These are phyloP conservation scores for Oryzaephilus surinamensis DNA, from an alignment of 1,140 invertebrate species.

Conservation along the genomic window DNA sequence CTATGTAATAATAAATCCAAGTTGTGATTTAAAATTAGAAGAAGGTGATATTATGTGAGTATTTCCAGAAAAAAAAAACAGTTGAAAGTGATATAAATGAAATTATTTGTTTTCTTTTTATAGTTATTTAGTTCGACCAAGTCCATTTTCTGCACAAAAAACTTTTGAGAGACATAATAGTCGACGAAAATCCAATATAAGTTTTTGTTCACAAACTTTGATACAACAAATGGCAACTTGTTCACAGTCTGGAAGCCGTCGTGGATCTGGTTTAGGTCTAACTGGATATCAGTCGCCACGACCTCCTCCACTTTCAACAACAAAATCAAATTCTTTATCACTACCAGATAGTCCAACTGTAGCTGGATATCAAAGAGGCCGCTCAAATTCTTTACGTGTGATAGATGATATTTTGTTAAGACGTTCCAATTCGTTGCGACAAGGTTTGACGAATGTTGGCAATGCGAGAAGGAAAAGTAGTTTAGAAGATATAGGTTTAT, in stretches of 20 bases:
- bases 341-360: constrained; percentile 78
- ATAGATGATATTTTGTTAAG: constrained; percentile 73
- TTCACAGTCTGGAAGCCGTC: constrained; percentile 38
- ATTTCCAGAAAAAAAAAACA: background rate
- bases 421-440: constrained; percentile 71
- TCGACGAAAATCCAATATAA: constrained; percentile 80
- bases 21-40: constrained; percentile 91
- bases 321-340: constrained; percentile 79
- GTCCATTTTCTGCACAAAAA: constrained; percentile 86
- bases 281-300: constrained; percentile 53
- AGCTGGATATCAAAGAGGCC: constrained; percentile 58
- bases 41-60: constrained; percentile 92
- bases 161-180: constrained; percentile 87
- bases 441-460: constrained; percentile 51
- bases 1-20: constrained; percentile 98
- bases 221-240: constrained; percentile 53
- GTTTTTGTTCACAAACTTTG: constrained; percentile 66
- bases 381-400: constrained; percentile 75
- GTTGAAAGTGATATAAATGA: background rate
- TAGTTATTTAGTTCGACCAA: constrained; percentile 78
- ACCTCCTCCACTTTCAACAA: constrained; percentile 63
- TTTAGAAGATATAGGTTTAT: constrained; percentile 74
- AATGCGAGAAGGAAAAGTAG: constrained; percentile 61
- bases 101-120: constrained; percentile 19
- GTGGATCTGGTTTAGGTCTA: constrained; percentile 48